These are phyloP conservation scores for Etia nguti DNA, from an alignment of 2,113 vertebrate genomes.

Conservation along the genomic window DNA sequence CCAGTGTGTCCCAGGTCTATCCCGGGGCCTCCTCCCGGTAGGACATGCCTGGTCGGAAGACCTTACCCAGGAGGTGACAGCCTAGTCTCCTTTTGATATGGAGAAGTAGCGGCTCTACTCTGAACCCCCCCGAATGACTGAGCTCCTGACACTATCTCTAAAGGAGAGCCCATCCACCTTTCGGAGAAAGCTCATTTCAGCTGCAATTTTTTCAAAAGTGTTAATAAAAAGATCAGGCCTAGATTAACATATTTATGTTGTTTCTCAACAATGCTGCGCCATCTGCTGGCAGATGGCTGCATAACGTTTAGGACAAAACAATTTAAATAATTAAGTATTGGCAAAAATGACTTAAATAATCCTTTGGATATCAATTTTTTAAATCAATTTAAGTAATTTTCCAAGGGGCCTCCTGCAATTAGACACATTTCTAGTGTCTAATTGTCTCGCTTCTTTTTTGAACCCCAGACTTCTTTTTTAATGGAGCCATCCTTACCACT, in stretches of 20 bases:
- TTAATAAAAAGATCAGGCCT: not conserved
- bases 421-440: not conserved
- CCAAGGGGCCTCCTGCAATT: accelerated
- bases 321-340: not conserved
- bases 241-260: accelerated
- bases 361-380: not conserved
- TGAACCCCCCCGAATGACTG: not conserved
- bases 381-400: not conserved
- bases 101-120: not conserved
- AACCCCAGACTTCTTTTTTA: too few species aligned
- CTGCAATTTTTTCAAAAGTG: accelerated
- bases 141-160: not conserved
- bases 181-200: not conserved
- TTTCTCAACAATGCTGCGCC: not conserved
- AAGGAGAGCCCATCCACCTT: accelerated
- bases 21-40: accelerated
- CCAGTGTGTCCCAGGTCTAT: not conserved
- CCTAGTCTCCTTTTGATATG: accelerated
- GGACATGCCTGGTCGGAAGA: not conserved
- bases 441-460: not conserved
- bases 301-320: not conserved
- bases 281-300: not conserved
- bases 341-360: not conserved
- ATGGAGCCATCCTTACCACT: too few species aligned
- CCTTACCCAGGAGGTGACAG: not conserved